Base-by-base conservation (phyloP, 2,888 invertebrate species). In the Hedychridium roseum region DNA sequence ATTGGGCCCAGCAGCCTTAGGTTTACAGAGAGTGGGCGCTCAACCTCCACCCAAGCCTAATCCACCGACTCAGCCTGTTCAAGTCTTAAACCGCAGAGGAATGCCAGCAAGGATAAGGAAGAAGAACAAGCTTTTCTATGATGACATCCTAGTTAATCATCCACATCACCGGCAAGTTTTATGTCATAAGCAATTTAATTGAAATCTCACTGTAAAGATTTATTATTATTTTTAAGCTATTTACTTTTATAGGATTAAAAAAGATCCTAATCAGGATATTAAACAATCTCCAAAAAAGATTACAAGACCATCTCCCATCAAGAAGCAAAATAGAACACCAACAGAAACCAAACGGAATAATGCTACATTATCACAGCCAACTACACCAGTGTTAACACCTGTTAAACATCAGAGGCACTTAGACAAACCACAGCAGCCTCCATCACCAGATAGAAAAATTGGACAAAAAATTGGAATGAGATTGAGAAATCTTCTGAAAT, bases 51-150 rank as follows among this genome's bases (percentile, higher is more conserved):
- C 88, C 44, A 86, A 86, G 76, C 86, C 86, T 43, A 85, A 87
- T 66, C 88, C 89, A 9, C 83, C 84, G 2, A 82, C 82, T 21
- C 88, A 87, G 73, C 90, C 90, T 17, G 85, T 89, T n/a, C 89
- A 91, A 77, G 88, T 90, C 60, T 80, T 93, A 1, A 93, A 93
- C 75, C 88, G 92, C 1, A 84, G 93, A 68, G 93, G 93, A 34
- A 93, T 92, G 92, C 94, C 94, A 42, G 92, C 91, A 3, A 84
- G 95, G 48, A 93, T 94, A 60, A 84, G 94, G 20, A 95, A 94
- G 79, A 91, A 92, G 72, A 95, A 95, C 78, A 86, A 88, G 69
- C 83, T 94, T 43, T 94, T 94, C 76, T 94, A 88, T 79, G 94
- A 94, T 77, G 94, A 95, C 77, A 91, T 93, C 74, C 86, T 92